Evolutionary conservation across 2,113 vertebrate species (phyloP).

Genomic region (Cyanocitta stelleri): DNA sequence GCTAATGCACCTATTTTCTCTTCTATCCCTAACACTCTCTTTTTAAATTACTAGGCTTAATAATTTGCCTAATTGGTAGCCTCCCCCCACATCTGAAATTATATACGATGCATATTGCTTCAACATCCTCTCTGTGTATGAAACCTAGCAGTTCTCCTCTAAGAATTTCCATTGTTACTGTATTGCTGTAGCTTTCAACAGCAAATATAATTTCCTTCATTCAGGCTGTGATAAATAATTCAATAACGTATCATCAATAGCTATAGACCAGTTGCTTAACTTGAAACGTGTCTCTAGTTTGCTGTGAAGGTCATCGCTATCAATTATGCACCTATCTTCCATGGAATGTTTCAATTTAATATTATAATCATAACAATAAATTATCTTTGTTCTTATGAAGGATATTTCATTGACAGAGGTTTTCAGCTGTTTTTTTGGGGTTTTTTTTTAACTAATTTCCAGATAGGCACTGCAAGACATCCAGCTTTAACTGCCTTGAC

Average conservation of each 20-base stretch:
- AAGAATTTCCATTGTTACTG: conserved; percentile 19
- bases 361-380: conserved; percentile 35
- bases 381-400: not conserved
- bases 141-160: not conserved
- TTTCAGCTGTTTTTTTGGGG: not conserved
- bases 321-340: conserved; percentile 61
- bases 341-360: conserved; percentile 20
- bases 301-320: conserved; percentile 56
- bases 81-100: conserved; percentile 5
- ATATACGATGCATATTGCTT: not conserved
- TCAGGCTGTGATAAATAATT: conserved; percentile 76
- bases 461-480: not conserved
- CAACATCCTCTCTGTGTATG: not conserved
- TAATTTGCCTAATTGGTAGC: conserved; percentile 50
- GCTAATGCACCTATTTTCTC: conserved; percentile 67
- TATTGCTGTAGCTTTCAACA: conserved; percentile 38
- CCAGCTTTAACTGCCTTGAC: not conserved
- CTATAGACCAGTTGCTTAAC: conserved; percentile 72
- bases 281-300: conserved; percentile 65
- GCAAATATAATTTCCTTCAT: conserved; percentile 68
- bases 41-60: conserved; percentile 55
- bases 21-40: not conserved
- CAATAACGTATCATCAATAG: conserved; percentile 74
- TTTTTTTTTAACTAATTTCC: not conserved
- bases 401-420: not conserved